Conservation (phyloP, 1,140 invertebrate species). For the Phocides pigmalion region DNA sequence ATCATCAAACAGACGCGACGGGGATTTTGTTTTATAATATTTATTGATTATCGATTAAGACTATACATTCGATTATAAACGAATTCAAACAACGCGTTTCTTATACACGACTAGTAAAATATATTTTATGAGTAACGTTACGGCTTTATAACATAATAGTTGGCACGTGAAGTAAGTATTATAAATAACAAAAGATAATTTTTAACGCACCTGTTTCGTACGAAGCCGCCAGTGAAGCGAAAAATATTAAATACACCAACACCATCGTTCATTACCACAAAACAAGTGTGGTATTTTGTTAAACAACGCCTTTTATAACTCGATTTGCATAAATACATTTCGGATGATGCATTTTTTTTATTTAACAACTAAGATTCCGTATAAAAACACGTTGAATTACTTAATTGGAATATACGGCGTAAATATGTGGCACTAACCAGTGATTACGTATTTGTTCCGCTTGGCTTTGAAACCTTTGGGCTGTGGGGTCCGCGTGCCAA, state of each 20-base stretch:
- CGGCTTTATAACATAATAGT: too few relatives aligned
- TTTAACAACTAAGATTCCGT: not conserved
- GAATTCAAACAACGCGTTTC: too few relatives aligned
- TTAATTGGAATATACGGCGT: too few relatives aligned
- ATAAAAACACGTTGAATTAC: not conserved
- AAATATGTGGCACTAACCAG: too few relatives aligned
- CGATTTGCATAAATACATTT: not conserved
- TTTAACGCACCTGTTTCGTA: conserved; percentile 5
- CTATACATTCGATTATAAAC: too few relatives aligned
- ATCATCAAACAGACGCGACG: too few relatives aligned
- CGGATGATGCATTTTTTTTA: not conserved
- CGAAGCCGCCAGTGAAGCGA: not conserved
- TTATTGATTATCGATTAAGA: too few relatives aligned
- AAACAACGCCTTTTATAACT: conserved; percentile 5
- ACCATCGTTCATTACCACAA: conserved; percentile 11
- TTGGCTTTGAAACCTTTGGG: too few relatives aligned
- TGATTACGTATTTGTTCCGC: too few relatives aligned
- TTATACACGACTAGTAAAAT: too few relatives aligned
- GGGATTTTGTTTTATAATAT: too few relatives aligned
- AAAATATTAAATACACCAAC: conserved; percentile 3
- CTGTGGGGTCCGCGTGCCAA: too few relatives aligned
- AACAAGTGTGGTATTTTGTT: not conserved
- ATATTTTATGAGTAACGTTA: not conserved
- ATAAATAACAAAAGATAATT: not conserved
- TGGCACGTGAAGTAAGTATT: not conserved